Percentiles rank a stretch among this genome's conserved stretches.
Conservation (phyloP, 2,888 invertebrate species). For the Caenorhabditis macrosperma region DNA sequence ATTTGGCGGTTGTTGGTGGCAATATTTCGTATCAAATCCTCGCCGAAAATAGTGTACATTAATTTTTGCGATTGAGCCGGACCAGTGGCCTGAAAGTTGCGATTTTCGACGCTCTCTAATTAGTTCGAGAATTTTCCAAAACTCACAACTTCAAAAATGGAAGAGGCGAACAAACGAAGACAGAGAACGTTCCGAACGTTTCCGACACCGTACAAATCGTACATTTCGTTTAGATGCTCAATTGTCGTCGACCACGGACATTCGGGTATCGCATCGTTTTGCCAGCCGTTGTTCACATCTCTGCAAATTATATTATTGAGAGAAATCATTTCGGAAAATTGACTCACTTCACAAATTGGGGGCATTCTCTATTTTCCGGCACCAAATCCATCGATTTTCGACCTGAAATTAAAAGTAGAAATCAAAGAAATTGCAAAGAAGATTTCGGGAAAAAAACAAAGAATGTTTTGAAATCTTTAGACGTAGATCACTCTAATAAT, state of each 20-base stretch:
- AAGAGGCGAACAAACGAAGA: conserved; percentile 24
- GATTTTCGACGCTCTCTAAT: neutral
- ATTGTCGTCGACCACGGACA: neutral
- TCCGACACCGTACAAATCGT: conserved; percentile 10
- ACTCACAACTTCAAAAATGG: conserved; percentile 32
- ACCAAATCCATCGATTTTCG: neutral
- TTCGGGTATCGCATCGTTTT: neutral
- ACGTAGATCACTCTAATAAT: too few species aligned
- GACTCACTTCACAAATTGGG: neutral
- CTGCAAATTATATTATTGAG: neutral
- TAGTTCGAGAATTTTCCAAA: neutral
- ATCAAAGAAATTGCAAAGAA: too few species aligned
- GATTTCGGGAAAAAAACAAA: too few species aligned
- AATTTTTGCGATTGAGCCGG: conserved; percentile 6
- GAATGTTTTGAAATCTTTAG: too few species aligned
- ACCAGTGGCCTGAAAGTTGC: conserved; percentile 13
- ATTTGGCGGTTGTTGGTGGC: neutral
- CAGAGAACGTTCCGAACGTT: conserved; percentile 16
- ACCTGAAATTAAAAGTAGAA: too few species aligned
- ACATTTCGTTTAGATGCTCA: conserved; percentile 13
- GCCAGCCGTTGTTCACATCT: conserved; percentile 1
- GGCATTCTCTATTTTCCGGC: neutral
- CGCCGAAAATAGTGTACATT: conserved; percentile 22
- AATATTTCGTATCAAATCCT: conserved; percentile 1
- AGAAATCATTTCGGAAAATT: too few species aligned